Evolutionary conservation across 1,140 invertebrate species (phyloP).

Genomic region (Orchesella cincta): DNA sequence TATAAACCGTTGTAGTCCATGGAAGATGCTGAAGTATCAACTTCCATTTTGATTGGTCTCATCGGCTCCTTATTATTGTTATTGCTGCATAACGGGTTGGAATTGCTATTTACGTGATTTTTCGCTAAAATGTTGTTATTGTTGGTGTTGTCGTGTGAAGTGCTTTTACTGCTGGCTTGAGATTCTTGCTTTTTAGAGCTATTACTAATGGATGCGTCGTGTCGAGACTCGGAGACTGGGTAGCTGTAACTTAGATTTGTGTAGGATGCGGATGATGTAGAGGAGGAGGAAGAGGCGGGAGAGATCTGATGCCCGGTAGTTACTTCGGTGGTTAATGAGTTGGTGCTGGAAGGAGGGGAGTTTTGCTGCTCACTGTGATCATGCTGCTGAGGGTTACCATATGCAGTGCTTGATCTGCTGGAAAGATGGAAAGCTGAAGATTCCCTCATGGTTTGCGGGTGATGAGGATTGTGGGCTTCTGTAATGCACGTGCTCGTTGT

Average conservation of each 20-base stretch:
- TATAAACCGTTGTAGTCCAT: conserved; percentile 13
- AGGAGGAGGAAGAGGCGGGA: background rate
- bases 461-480: background rate
- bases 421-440: background rate
- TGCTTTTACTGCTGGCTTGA: background rate
- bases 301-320: conserved; percentile 26
- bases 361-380: background rate
- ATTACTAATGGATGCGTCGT: background rate
- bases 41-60: background rate
- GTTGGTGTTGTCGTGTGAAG: background rate
- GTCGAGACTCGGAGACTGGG: background rate
- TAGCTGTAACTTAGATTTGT: conserved; percentile 19
- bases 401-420: background rate
- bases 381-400: background rate
- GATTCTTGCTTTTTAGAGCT: background rate
- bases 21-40: background rate
- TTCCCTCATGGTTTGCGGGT: background rate
- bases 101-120: background rate
- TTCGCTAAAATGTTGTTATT: conserved; percentile 6
- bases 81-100: background rate
- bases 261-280: background rate
- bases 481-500: background rate
- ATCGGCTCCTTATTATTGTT: background rate
- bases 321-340: conserved; percentile 3
- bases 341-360: conserved; percentile 11